Base-by-base conservation (phyloP, 2,113 vertebrate species). In the Aleadryas rufinucha region DNA sequence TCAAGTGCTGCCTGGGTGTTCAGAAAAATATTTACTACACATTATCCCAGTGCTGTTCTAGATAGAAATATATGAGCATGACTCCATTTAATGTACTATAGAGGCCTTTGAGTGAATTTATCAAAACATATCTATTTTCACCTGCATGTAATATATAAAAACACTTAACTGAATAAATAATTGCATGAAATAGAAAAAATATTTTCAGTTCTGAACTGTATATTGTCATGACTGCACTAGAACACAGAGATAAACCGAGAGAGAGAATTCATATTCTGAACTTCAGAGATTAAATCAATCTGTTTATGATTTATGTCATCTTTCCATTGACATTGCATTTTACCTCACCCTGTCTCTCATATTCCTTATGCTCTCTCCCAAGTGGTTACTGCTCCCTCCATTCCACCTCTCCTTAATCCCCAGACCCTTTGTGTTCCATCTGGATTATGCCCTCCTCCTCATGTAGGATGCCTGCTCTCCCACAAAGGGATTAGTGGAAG, bases 61-160 rank as follows among this genome's bases (percentile, higher is more conserved):
- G 23, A 23, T 15, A 53, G 17, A 77, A 90, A 78, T 59, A 64
- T 2, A 60, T 15, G 10, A 66, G 5, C 30, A 45, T 33, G 18
- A 13, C 9, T 90, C 53, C 9, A 33, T 70, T 86, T 45, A 70
- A 41, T 23, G 37, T 35, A 47, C 6, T 59, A 1, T 35, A 50
- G 8, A 39, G 35, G 22, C 21, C 13, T 70, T 50, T 14, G 15
- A 39, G n/a, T 56, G 31, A 68, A 52, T 75, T 57, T 57, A 30
- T 27, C 50, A 42, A 26, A 80, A 61, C 3, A 2, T 19, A 42
- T 5, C 37, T 57, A 33, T 72, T 69, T 86, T 74, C 11, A n/a
- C 45, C 26, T 33, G 6, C 2, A 7, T 21, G 4, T 41, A 59
- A 27, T 9, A 33, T 0, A 2, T 37, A 45, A 70, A 79, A 57